Base-by-base conservation (phyloP, 2,113 vertebrate genomes). In the Rhinoptilus africanus region DNA sequence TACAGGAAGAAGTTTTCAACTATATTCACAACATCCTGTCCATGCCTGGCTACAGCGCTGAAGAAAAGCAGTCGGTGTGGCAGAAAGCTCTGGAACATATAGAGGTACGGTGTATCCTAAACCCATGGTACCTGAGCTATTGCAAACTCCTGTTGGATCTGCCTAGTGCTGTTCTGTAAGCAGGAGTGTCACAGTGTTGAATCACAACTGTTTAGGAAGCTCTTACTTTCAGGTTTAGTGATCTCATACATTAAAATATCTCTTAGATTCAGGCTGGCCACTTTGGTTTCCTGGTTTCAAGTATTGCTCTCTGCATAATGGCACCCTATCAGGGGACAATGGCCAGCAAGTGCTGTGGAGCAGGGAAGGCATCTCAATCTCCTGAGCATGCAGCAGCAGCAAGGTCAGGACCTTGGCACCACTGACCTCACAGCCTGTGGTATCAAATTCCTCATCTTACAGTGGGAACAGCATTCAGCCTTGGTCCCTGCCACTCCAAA, bases 21-120 rank as follows among this genome's bases (percentile, higher is more conserved):
- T 99, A 99, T 63, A 98, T 99, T 91, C 99, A 99, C 97, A 99
- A 99, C 86, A 99, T 99, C 88, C 98, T 99, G 74, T 99, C 99
- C 41, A 99, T 99, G 96, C 99, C 99, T 47, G 99, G 99, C 34
- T 99, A 99, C 97, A 99, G 98, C 23, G 37, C 96, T 5, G 98
- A 99, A 92, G 99, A 99, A 93, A 99, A 99, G 93, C 98, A 98
- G 75, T 96, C 72, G 2, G 98, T 99, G 37, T 98, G 98, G 98
- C 97, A 98, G 77, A 99, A 99, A 98, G 97, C 98, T 48, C 97
- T 99, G 96, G 97, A 98, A 64, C 98, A 99, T 26, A 97, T 99
- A 59, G 98, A 99, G 99, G 99, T 99, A 91, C 9, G 11, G 35
- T 60, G 26, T 69, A 10, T 73, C 43, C n/a, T 88, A 75, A 72